These are phyloP conservation scores for Galleria mellonella DNA, from an alignment of 1,140 invertebrate species.

Conservation along the genomic window DNA sequence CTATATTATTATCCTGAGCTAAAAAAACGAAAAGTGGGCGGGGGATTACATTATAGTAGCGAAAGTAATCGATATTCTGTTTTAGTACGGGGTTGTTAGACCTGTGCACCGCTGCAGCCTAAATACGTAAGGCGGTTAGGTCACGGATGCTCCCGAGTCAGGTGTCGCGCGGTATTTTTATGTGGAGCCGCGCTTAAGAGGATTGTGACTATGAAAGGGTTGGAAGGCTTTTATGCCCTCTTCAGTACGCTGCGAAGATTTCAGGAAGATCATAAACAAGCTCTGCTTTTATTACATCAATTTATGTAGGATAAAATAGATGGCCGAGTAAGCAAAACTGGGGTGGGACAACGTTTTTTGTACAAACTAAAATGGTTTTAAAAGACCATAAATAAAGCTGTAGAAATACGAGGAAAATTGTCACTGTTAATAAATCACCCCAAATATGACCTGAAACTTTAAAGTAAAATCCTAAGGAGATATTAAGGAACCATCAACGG, in stretches of 20 bases:
- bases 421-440: no score
- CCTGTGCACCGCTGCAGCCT: constrained; percentile 61
- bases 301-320: constrained; percentile 1
- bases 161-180: constrained; percentile 22
- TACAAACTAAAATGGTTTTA: no score
- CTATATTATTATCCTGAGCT: constrained; percentile 72
- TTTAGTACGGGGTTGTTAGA: constrained; percentile 68
- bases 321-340: not conserved
- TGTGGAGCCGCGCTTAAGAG: constrained; percentile 15
- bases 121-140: constrained; percentile 50
- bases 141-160: constrained; percentile 24
- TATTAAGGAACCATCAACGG: constrained; percentile 5
- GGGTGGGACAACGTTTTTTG: no score
- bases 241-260: constrained; percentile 4
- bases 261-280: constrained; percentile 18
- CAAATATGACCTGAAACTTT: not conserved
- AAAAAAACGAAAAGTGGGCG: constrained; percentile 76
- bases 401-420: no score
- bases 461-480: constrained; percentile 1
- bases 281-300: constrained; percentile 12
- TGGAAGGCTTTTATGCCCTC: not conserved
- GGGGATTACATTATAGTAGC: constrained; percentile 75
- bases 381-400: no score
- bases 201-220: constrained; percentile 11
- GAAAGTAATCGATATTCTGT: constrained; percentile 78